These are phyloP conservation scores for Drosophila orena DNA, from an alignment of 1,140 invertebrate species.

Conservation along the genomic window DNA sequence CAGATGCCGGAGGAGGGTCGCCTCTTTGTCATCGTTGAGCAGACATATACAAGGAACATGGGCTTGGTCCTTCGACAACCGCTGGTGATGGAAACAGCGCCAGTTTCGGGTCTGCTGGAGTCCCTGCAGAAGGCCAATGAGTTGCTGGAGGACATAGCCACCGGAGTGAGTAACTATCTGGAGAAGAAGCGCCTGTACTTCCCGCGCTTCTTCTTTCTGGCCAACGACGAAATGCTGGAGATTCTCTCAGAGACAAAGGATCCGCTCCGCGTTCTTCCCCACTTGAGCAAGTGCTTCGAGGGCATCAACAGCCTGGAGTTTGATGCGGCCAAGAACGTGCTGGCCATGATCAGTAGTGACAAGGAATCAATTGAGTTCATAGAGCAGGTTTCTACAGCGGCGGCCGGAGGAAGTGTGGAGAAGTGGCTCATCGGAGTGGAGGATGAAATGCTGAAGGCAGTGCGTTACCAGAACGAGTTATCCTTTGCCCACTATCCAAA, in stretches of 20 bases:
- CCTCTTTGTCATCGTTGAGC: constrained; percentile 91
- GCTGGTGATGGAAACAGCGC: constrained; percentile 90
- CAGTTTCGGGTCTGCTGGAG: constrained; percentile 90
- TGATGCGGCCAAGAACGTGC: constrained; percentile 91
- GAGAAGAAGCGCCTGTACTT: constrained; percentile 97
- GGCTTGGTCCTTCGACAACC: constrained; percentile 89
- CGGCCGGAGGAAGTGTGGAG: constrained; percentile 95
- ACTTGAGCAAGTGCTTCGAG: constrained; percentile 97
- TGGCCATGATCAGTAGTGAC: constrained; percentile 94
- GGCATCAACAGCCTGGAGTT: constrained; percentile 91
- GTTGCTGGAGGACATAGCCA: constrained; percentile 92
- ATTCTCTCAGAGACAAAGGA: constrained; percentile 97
- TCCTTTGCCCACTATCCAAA: constrained; percentile 90
- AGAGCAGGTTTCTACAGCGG: constrained; percentile 90
- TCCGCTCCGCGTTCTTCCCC: constrained; percentile 93
- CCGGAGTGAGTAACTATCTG: constrained; percentile 95
- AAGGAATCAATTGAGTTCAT: constrained; percentile 91
- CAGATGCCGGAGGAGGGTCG: constrained; percentile 96
- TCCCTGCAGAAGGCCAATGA: constrained; percentile 90
- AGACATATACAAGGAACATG: constrained; percentile 93
- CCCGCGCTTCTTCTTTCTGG: constrained; percentile 97
- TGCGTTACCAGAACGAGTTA: constrained; percentile 90
- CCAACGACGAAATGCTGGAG: constrained; percentile 97
- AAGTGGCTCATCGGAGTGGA: constrained; percentile 96
- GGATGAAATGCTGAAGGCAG: constrained; percentile 91